These are phyloP conservation scores for Dioctria linearis DNA, from an alignment of 2,888 invertebrate species.

Conservation along the genomic window DNA sequence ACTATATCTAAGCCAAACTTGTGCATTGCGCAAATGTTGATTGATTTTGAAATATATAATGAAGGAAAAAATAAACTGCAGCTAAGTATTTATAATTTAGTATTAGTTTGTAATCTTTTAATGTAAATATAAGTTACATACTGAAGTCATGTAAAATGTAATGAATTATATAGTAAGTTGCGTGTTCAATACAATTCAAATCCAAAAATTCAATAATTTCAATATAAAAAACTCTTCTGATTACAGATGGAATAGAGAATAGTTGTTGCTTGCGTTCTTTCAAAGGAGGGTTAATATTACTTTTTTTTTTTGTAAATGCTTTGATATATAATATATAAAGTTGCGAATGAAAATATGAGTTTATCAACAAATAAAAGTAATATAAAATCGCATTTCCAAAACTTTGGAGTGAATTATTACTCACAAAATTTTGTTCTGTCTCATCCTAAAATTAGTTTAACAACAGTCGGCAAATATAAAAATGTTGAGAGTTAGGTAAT, in stretches of 20 bases:
- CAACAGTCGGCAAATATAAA: conserved; percentile 68
- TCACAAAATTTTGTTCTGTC: conserved; percentile 72
- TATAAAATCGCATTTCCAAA: conserved; percentile 55
- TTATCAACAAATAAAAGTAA: conserved; percentile 44
- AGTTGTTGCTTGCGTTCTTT: background rate
- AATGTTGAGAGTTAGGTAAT: conserved; percentile 49
- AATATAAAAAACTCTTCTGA: conserved; percentile 17
- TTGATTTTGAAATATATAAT: conserved; percentile 35
- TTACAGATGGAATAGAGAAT: conserved; percentile 4
- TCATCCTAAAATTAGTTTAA: conserved; percentile 70
- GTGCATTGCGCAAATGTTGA: conserved; percentile 53
- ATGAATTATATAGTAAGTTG: conserved; percentile 36
- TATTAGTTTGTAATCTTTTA: conserved; percentile 18
- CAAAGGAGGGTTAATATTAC: background rate
- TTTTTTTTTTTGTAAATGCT: conserved; percentile 27
- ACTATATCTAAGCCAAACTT: conserved; percentile 52
- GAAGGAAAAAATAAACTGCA: conserved; percentile 19
- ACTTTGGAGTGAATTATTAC: conserved; percentile 68
- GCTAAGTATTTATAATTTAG: conserved; percentile 3
- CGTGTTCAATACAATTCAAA: conserved; percentile 43
- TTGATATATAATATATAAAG: conserved; percentile 4
- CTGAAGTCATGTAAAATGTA: conserved; percentile 34
- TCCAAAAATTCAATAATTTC: conserved; percentile 40
- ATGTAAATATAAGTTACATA: conserved; percentile 44
- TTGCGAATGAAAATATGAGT: conserved; percentile 46